Evolutionary conservation across 1,140 invertebrate genomes (phyloP).

Genomic region (Leptinotarsa undecemlineata): DNA sequence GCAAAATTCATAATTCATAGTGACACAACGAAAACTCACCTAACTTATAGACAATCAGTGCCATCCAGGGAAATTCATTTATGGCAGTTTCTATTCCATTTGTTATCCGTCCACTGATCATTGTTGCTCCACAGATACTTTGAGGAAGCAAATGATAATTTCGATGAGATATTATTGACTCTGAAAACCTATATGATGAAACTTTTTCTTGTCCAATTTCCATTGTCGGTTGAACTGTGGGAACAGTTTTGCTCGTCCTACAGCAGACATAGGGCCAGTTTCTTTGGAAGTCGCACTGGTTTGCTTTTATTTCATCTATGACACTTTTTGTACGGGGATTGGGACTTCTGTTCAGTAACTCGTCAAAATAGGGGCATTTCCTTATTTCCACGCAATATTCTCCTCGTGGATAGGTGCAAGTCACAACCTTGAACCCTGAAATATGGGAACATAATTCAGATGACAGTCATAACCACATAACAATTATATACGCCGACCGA

Average conservation of each 20-base stretch:
- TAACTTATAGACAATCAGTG: conserved; percentile 55
- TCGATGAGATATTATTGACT: conserved; percentile 33
- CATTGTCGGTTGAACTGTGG: conserved; percentile 25
- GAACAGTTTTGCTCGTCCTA: conserved; percentile 1
- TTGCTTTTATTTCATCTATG: conserved; percentile 37
- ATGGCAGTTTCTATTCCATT: conserved; percentile 57
- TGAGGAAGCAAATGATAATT: conserved; percentile 39
- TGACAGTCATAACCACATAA: too few species aligned
- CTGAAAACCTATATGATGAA: conserved; percentile 6
- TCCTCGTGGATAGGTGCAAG: conserved; percentile 25
- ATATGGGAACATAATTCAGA: too few species aligned
- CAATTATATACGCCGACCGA: too few species aligned
- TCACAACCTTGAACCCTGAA: background rate
- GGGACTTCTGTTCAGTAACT: conserved; percentile 41
- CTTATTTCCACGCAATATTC: conserved; percentile 49
- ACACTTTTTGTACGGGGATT: conserved; percentile 44
- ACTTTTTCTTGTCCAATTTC: background rate
- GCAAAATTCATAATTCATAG: background rate
- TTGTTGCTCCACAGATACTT: conserved; percentile 54
- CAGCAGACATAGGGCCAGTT: conserved; percentile 45
- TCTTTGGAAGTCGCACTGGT: conserved; percentile 42
- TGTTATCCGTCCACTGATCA: conserved; percentile 55
- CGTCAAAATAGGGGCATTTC: conserved; percentile 44
- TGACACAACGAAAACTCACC: conserved; percentile 24
- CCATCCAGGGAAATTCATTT: conserved; percentile 63